phyloP scores from a whole-genome alignment of 2,888 invertebrate species.

The Ashinkailepas kermadecensis region DNA sequence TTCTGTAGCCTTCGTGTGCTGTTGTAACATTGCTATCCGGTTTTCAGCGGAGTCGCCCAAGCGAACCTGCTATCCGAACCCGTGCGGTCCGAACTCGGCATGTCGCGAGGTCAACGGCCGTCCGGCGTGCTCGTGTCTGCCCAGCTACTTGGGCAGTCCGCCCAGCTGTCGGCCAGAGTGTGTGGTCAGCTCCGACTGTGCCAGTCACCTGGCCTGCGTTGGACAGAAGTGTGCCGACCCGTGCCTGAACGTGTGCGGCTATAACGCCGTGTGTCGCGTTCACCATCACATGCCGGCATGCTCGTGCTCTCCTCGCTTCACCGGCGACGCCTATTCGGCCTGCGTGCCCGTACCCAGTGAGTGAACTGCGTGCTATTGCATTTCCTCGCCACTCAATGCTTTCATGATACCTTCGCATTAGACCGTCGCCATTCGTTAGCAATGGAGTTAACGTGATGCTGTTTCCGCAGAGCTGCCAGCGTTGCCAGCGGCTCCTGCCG shows the following conservation, averaged over 20 bases:
- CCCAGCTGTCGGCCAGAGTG: slow-evolving; percentile 79
- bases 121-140: slow-evolving; percentile 58
- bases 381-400: no score
- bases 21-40: no score
- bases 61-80: slow-evolving; percentile 39
- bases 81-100: slow-evolving; percentile 50
- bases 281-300: slow-evolving; percentile 64
- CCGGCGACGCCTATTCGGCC: slow-evolving; percentile 69
- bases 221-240: slow-evolving; percentile 61
- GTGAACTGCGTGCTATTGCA: background rate
- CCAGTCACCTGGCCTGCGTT: slow-evolving; percentile 71
- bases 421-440: no score
- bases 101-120: slow-evolving; percentile 65
- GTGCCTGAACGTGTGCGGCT: slow-evolving; percentile 68
- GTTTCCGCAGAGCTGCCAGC: background rate
- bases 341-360: slow-evolving; percentile 47
- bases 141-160: slow-evolving; percentile 44
- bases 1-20: no score
- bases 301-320: slow-evolving; percentile 66
- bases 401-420: no score
- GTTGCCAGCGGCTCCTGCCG: slow-evolving; percentile 2
- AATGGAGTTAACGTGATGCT: no score
- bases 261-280: slow-evolving; percentile 72
- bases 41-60: background rate
- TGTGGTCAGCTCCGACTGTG: slow-evolving; percentile 77